Evolutionary conservation across 1,140 invertebrate species (phyloP).

Genomic region (Anthonomus grandis): DNA sequence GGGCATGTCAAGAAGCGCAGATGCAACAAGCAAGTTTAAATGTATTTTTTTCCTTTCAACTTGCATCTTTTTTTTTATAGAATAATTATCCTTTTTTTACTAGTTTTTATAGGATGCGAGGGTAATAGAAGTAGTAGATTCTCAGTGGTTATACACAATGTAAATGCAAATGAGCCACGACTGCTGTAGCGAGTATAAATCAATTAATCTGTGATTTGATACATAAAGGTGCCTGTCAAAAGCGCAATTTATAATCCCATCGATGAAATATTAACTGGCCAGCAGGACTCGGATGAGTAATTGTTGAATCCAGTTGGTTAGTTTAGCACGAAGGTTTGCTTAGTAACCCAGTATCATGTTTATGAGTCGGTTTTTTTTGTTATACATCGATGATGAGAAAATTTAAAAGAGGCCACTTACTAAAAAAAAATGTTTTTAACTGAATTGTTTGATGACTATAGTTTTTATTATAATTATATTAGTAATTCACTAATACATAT

Average conservation of each 20-base stretch:
- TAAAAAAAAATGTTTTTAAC: too few species aligned
- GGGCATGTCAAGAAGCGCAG: slow-evolving; percentile 28
- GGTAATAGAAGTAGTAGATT: slow-evolving; percentile 24
- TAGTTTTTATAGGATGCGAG: not conserved
- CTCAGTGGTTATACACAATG: slow-evolving; percentile 44
- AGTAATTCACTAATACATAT: too few species aligned
- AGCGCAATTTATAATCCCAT: slow-evolving; percentile 33
- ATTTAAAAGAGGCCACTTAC: too few species aligned
- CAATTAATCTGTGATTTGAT: slow-evolving; percentile 44
- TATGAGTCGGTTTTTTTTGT: too few species aligned
- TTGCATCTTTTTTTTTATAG: not conserved
- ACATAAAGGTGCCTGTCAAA: slow-evolving; percentile 43
- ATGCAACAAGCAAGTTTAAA: slow-evolving; percentile 2
- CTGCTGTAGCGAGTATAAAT: slow-evolving; percentile 38
- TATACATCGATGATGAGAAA: too few species aligned
- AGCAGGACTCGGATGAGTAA: slow-evolving; percentile 30
- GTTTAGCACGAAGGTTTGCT: too few species aligned
- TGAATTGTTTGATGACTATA: too few species aligned
- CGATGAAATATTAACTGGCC: slow-evolving; percentile 43
- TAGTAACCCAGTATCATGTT: too few species aligned
- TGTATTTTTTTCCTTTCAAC: not conserved
- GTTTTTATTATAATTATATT: too few species aligned
- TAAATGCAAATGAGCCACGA: slow-evolving; percentile 45
- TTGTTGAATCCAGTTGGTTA: too few species aligned
- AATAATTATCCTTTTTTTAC: not conserved